Percentiles rank a stretch among this genome's conserved stretches.
Conservation (phyloP, 2,888 invertebrate species). For the Tholera decimalis region DNA sequence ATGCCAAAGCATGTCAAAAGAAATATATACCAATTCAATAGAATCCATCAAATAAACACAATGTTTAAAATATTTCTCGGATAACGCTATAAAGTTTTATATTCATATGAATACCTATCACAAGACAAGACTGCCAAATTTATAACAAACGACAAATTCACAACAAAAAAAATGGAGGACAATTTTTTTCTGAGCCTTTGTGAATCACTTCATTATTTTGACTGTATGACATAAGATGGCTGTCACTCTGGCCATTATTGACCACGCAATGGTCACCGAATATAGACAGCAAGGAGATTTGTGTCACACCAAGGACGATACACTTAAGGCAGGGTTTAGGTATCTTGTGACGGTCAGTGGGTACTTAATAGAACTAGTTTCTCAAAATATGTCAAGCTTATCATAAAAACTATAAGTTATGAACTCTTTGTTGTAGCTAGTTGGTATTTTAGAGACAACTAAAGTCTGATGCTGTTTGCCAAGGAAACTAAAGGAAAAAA, state of each 20-base stretch:
- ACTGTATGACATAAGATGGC: conserved; percentile 37
- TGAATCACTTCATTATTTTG: conserved; percentile 46
- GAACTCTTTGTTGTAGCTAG: conserved; percentile 14
- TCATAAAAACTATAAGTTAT: conserved; percentile 38
- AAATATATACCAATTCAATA: not conserved
- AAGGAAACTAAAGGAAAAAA: not conserved
- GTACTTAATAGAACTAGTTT: conserved; percentile 31
- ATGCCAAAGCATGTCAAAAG: not conserved
- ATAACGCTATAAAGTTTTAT: conserved; percentile 6
- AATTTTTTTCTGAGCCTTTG: conserved; percentile 20
- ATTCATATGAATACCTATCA: not conserved
- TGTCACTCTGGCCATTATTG: conserved; percentile 15
- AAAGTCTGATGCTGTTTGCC: not conserved
- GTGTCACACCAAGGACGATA: conserved; percentile 46
- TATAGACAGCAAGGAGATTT: conserved; percentile 33
- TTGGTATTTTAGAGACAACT: not conserved
- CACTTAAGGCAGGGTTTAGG: conserved; percentile 17
- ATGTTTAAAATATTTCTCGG: not conserved
- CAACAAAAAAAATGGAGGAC: conserved; percentile 17
- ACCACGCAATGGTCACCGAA: conserved; percentile 40
- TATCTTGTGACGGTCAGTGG: conserved; percentile 16
- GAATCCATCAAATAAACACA: not conserved
- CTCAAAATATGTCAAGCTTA: conserved; percentile 17
- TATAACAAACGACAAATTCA: conserved; percentile 33
- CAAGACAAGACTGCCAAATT: conserved; percentile 12